Conservation (phyloP, 2,888 invertebrate species). For the Colostygia pectinataria region DNA sequence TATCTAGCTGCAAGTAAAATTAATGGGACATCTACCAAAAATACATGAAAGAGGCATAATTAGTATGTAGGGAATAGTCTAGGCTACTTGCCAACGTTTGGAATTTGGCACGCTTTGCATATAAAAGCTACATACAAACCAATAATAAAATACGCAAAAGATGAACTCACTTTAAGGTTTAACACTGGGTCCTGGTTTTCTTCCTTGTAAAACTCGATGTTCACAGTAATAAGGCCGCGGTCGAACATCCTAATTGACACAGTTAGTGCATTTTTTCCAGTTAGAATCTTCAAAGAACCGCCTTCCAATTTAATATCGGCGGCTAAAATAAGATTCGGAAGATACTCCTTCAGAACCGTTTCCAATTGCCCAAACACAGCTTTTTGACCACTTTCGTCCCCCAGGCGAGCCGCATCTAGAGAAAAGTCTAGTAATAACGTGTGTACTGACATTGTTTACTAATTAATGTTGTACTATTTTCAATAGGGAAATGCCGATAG, state of each 20-base stretch:
- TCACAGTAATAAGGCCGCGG: slow-evolving; percentile 90
- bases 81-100: slow-evolving; percentile 15
- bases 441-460: slow-evolving; percentile 87
- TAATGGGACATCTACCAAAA: too few relatives aligned
- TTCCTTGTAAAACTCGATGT: slow-evolving; percentile 91
- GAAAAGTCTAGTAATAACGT: slow-evolving; percentile 91
- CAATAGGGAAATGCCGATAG: slow-evolving; percentile 46
- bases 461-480: slow-evolving; percentile 35
- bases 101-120: background rate
- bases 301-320: slow-evolving; percentile 87
- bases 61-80: background rate
- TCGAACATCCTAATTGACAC: slow-evolving; percentile 88
- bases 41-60: too few relatives aligned
- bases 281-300: slow-evolving; percentile 87
- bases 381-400: slow-evolving; percentile 86
- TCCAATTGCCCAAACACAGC: slow-evolving; percentile 86
- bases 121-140: background rate
- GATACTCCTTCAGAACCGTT: slow-evolving; percentile 87
- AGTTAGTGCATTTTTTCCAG: slow-evolving; percentile 87
- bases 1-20: too few relatives aligned
- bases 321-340: slow-evolving; percentile 87
- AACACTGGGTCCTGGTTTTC: slow-evolving; percentile 88
- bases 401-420: slow-evolving; percentile 86
- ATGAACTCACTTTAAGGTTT: slow-evolving; percentile 87
- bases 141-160: too few relatives aligned